Base-by-base conservation (phyloP, 2,113 vertebrate species). In the Daphoenositta chrysoptera region DNA sequence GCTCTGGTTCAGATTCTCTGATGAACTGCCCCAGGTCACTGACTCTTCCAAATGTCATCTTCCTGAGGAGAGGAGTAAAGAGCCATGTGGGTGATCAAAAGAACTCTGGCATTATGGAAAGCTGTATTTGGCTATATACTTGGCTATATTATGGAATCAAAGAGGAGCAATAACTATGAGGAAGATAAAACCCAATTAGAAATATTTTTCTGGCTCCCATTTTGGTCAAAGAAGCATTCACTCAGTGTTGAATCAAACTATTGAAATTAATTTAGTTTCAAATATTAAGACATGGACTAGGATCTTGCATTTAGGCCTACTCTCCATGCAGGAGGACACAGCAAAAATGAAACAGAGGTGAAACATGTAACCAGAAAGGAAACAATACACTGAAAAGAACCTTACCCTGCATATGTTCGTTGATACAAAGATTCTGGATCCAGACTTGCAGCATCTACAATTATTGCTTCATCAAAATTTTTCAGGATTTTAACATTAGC, bases 391-490 rank as follows among this genome's bases (percentile, higher is more conserved):
- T 33, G 17, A 89, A 83, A 51, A 35, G 82, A 92, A 35, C 57
- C 98, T 99, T 98, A 99, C 99, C 99, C 99, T 94, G 99, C 99
- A 11, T 99, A 99, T 1, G 99, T 98, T 80, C 99, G 98, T 88
- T 99, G 99, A 97, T 99, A 99, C 35, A 99, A 95, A 65, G 99
- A 98, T 93, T 99, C 99, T 2, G 99, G 99, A 96, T 99, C 99
- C 98, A 99, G 97, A 93, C 99, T 99, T 95, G 99, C 98, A 58
- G 99, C 98, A 94, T 99, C 99, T 78, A 99, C 99, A 27, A 99
- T 99, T 98, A 99, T 99, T 44, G 99, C 99, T 98, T 99, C 99
- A 82, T 99, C 99, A 96, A 99, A 99, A 97, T 99, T 99, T 97
- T 99, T 99, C 97, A 99, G 97, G 98, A 99, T 99, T 98, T 99